Conservation (phyloP, 1,140 invertebrate species). For the Drosophila santomea region DNA sequence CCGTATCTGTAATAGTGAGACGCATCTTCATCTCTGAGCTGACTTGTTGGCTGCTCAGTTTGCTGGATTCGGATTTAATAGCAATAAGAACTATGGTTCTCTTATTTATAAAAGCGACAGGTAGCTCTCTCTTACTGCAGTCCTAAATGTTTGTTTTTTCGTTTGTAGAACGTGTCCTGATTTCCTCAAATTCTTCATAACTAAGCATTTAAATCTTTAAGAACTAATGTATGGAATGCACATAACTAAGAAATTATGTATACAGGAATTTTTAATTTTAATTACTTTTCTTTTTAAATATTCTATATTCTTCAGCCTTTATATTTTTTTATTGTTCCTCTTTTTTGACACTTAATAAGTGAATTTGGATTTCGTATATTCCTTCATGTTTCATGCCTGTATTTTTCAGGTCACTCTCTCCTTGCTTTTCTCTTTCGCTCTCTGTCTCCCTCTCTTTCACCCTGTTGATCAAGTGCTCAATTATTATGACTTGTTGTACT, state of each 20-base stretch:
- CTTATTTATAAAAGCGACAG: conserved; percentile 38
- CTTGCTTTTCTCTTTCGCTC: not conserved
- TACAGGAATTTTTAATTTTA: too few relatives aligned
- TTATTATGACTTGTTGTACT: conserved; percentile 72
- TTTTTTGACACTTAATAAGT: not conserved
- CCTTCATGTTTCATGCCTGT: conserved; percentile 4
- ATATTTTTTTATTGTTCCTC: too few relatives aligned
- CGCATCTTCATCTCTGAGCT: conserved; percentile 44
- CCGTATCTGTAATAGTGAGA: conserved; percentile 20
- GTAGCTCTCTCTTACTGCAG: conserved; percentile 2
- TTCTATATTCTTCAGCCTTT: too few relatives aligned
- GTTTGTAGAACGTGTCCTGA: not conserved
- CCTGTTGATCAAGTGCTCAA: conserved; percentile 76
- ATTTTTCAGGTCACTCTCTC: conserved; percentile 10
- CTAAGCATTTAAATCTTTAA: too few relatives aligned
- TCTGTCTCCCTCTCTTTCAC: conserved; percentile 12
- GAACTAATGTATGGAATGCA: too few relatives aligned
- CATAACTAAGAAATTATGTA: too few relatives aligned
- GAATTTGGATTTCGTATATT: not conserved
- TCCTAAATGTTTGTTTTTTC: too few relatives aligned
- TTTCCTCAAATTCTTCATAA: not conserved
- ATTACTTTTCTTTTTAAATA: too few relatives aligned
- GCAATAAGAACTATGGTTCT: conserved; percentile 46
- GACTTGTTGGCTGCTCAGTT: conserved; percentile 70
- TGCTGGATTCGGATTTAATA: conserved; percentile 52